Percentiles rank a stretch among this genome's conserved stretches.
These are phyloP conservation scores for Drosophila histrio DNA, from an alignment of 2,888 invertebrate species.

Conservation along the genomic window DNA sequence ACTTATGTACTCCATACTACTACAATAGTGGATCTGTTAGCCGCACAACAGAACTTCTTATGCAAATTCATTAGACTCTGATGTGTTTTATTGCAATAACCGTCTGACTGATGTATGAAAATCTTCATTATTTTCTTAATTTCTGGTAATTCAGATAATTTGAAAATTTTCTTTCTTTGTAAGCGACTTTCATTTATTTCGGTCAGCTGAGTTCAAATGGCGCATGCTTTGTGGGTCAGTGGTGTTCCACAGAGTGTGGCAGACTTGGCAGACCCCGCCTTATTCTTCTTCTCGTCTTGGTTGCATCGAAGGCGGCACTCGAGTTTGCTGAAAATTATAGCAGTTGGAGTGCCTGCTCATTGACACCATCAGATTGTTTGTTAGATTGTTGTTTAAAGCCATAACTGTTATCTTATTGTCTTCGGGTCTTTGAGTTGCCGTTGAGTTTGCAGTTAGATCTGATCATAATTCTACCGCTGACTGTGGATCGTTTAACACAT, in stretches of 20 bases:
- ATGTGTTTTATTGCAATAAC: constrained; percentile 60
- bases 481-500: constrained; percentile 44
- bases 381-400: constrained; percentile 20
- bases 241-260: constrained; percentile 21
- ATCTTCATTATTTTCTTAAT: constrained; percentile 7
- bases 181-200: constrained; percentile 72
- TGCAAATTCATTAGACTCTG: constrained; percentile 45
- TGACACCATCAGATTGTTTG: constrained; percentile 71
- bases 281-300: neutral
- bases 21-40: constrained; percentile 18
- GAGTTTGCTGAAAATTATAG: constrained; percentile 39
- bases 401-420: constrained; percentile 58
- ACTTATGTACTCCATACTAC: constrained; percentile 21
- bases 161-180: constrained; percentile 20
- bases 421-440: constrained; percentile 31
- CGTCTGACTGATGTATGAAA: constrained; percentile 12
- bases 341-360: constrained; percentile 36
- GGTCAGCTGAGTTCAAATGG: constrained; percentile 75
- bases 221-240: constrained; percentile 73
- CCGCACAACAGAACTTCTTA: constrained; percentile 53
- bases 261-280: neutral
- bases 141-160: constrained; percentile 34
- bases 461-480: constrained; percentile 33
- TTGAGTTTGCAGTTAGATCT: constrained; percentile 39
- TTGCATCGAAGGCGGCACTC: constrained; percentile 18